Evolutionary conservation across 2,888 invertebrate genomes (phyloP), one percentile per base, ranked within the genome.

Genomic region (Agrotis exclamationis): DNA sequence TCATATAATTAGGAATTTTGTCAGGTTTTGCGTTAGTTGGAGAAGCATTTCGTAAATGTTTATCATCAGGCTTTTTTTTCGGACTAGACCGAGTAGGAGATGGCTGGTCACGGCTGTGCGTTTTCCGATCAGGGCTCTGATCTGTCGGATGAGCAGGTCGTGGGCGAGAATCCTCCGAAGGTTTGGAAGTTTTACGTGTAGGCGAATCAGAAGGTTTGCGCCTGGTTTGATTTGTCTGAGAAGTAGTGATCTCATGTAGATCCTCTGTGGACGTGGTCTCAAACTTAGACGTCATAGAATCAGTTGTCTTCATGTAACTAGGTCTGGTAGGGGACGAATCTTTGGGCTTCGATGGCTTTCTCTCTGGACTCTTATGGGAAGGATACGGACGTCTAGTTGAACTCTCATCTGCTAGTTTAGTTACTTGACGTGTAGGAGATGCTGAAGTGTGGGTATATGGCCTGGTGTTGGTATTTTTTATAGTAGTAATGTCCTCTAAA

Each of bases 201-300:
- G 80, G 74, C 0, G 74, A 76, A 59, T 71, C 64, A 16, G 66
- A 70, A 51, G 65, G 47, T 22, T 9, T 58, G 14, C 53, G 24
- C 51, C 48, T 80, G 5, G 73, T 74, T 60, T 71, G 60, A 51
- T 33, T 22, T 9, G 50, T 57, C 48, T 74, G 58, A 44, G 69
- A 47, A 22, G 58, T 68, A 11, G 44, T 56, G 11, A 33, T 65
- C n/a, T 79, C 67, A 18, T 67, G 63, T 7, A 73, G 20, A 64
- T 82, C 59, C 48, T 78, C 81, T 50, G 67, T 64, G 18, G 80
- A 80, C 14, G 48, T 65, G 14, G 56, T 54, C 33, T 80, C 82
- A 56, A 70, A 74, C 51, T 84, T 73, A 9, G 77, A 63, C 0
- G 70, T 72, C 59, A 78, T 67, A 18, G 86, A 82, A 51, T 63